phyloP scores from a whole-genome alignment of 2,797 vertebrate species.

The Rhincodon typus region DNA sequence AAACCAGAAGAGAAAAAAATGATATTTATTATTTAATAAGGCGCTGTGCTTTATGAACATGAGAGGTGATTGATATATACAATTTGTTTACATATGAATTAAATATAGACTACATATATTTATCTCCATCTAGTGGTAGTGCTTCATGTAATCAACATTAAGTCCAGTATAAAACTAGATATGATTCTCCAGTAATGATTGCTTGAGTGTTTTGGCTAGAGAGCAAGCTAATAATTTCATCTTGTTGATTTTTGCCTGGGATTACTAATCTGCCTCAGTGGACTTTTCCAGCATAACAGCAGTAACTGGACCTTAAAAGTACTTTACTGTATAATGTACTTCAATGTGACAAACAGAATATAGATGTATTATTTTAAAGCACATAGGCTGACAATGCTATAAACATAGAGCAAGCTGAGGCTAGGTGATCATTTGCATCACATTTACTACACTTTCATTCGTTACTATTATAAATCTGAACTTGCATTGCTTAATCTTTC shows the following conservation, averaged over 20 bases:
- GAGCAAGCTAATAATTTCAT: not conserved
- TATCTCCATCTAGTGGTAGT: conserved; percentile 29
- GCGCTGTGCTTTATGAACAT: not conserved
- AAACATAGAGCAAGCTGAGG: not conserved
- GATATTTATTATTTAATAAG: not conserved
- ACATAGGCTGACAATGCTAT: not conserved
- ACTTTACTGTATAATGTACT: not conserved
- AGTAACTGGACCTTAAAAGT: not conserved
- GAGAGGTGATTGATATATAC: not conserved
- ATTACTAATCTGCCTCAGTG: not conserved
- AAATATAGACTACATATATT: not conserved
- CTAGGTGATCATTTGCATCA: not conserved
- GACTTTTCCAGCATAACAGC: not conserved
- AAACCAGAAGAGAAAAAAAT: too few relatives aligned
- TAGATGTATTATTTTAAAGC: not conserved
- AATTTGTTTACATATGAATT: not conserved
- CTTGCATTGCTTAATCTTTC: not conserved
- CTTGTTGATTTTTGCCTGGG: not conserved
- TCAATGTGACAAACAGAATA: not conserved
- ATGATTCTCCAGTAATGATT: too few relatives aligned
- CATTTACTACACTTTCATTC: not conserved
- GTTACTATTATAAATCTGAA: not conserved
- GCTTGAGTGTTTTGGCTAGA: not conserved
- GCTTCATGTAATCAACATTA: not conserved
- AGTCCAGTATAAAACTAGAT: not conserved